Conservation (phyloP, 2,113 vertebrate species). For the Sceloporus undulatus region DNA sequence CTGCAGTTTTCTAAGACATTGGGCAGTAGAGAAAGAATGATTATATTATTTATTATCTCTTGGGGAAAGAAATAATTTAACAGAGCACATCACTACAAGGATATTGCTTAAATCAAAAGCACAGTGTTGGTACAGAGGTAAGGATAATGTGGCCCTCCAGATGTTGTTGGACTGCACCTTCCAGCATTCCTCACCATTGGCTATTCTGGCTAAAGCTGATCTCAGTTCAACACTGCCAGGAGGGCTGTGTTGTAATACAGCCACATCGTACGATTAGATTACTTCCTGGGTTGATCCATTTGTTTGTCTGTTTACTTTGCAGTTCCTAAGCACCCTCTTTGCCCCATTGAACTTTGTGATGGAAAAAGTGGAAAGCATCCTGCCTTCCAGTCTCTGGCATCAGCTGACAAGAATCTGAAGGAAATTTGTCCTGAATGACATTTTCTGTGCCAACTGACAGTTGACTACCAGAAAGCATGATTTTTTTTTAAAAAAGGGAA, state of each 20-base stretch:
- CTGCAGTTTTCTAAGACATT: too few relatives aligned
- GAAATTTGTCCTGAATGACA: conserved; percentile 45
- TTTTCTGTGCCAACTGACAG: conserved; percentile 83
- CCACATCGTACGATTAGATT: background rate
- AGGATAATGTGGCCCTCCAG: too few relatives aligned
- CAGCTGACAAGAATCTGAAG: conserved; percentile 95
- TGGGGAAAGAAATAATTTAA: too few relatives aligned
- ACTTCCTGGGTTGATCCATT: conserved; percentile 36
- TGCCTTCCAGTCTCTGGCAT: conserved; percentile 98
- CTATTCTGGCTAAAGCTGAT: too few relatives aligned
- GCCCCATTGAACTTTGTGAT: conserved; percentile 99
- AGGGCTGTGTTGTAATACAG: background rate
- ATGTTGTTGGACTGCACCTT: too few relatives aligned
- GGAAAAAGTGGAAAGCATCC: conserved; percentile 98
- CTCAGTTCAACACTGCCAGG: too few relatives aligned
- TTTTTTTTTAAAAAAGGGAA: conserved; percentile 76
- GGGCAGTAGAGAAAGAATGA: too few relatives aligned
- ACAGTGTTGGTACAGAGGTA: background rate
- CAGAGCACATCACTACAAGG: too few relatives aligned
- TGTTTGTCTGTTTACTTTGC: conserved; percentile 69
- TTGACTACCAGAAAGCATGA: conserved; percentile 82
- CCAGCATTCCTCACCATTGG: too few relatives aligned
- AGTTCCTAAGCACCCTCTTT: conserved; percentile 99
- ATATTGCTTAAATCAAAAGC: background rate
- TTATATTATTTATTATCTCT: too few relatives aligned